Evolutionary conservation across 2,888 invertebrate species (phyloP), one percentile per base, ranked within the genome.

Genomic region (Gari tellinella): DNA sequence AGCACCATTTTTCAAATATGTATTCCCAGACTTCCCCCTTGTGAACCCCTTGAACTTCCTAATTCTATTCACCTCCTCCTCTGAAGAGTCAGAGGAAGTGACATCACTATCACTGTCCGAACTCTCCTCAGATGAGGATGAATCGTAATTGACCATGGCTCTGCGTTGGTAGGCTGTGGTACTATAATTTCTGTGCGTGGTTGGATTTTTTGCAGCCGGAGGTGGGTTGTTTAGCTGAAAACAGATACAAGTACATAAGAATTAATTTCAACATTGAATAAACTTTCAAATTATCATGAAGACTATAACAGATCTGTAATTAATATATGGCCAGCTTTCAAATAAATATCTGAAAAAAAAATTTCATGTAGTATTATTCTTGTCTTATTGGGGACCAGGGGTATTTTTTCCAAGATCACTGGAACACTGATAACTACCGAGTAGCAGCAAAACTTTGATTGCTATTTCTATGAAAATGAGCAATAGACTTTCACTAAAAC

Each of bases 61-160:
- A n/a, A 57, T 74, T 62, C 31, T 31, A 31, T 45, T 79, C 19
- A n/a, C 46, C 43, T 56, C 73, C 15, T 74, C 79, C 14, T 65
- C 72, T 57, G 74, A 74, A 68, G 79, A 79, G 48, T 78, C 77
- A 66, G 72, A 72, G 41, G 79, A 75, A 66, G 63, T 63, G 46
- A 51, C 55, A 41, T 74, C 74, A 66, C 66, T 72, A 23, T 75
- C 74, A 56, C 61, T 67, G 26, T 72, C 66, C 25, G 57, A 55
- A 51, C 72, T 72, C 51, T 61, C 51, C n/a, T 60, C 51, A 45
- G 79, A 79, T 62, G 72, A 72, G 40, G 45, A 41, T 61, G 55
- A 38, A 43, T 51, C 70, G 38, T 55, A 51, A 38, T 52, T 38
- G 25, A 69, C 60, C 23, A 23, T 65, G n/a, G 64, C 57, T 21